Conservation (phyloP, 2,888 invertebrate genomes). For the Isotomurus palustris region DNA sequence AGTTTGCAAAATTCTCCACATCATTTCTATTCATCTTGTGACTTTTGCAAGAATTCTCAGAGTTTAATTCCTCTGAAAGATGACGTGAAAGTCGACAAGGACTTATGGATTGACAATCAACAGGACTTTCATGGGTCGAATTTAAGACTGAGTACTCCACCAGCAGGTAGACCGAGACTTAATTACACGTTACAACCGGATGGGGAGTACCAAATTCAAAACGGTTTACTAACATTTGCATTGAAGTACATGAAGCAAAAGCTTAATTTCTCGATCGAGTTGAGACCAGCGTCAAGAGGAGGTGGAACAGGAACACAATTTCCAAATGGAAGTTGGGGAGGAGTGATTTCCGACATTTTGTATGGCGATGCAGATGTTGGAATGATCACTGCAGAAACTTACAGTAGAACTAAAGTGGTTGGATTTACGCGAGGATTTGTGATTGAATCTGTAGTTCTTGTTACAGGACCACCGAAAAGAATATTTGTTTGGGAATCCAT, state of each 20-base stretch:
- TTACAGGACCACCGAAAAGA: constrained; percentile 18
- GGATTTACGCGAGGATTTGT: background rate
- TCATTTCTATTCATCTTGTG: too few relatives aligned
- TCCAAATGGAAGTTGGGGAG: constrained; percentile 19
- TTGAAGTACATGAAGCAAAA: background rate
- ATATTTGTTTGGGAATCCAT: constrained; percentile 16
- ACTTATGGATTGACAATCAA: too few relatives aligned
- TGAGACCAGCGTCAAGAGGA: constrained; percentile 14
- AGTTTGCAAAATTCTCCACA: too few relatives aligned
- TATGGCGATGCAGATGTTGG: constrained; percentile 3
- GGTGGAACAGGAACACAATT: constrained; percentile 16
- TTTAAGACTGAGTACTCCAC: background rate
- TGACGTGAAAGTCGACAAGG: too few relatives aligned
- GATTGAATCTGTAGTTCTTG: background rate
- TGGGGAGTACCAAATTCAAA: background rate
- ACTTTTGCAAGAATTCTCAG: too few relatives aligned
- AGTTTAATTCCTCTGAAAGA: too few relatives aligned
- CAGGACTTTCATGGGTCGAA: background rate
- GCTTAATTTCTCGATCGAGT: constrained; percentile 16
- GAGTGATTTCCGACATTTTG: constrained; percentile 18
- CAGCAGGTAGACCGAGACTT: background rate
- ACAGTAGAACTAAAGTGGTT: background rate
- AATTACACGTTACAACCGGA: background rate
- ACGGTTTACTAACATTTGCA: background rate
- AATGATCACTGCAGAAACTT: background rate